Evolutionary conservation across 2,797 vertebrate genomes (phyloP).

Genomic region (Pantherophis vulpinus): DNA sequence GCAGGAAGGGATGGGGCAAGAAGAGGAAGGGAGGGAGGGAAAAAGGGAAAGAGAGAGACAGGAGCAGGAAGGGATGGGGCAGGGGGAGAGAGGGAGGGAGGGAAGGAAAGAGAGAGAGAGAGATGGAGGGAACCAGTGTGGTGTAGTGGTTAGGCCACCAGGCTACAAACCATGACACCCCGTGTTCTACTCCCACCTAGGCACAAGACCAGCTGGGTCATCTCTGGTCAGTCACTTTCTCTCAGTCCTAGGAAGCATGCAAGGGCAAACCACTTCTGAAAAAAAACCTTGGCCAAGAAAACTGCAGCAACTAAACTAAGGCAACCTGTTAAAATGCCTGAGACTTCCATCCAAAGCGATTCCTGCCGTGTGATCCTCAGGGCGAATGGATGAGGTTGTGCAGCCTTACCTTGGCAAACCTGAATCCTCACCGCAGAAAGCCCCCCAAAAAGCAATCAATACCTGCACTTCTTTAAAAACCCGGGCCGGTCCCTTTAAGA

Average conservation of each 20-base stretch:
- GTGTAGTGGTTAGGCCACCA: background rate
- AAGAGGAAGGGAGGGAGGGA: too few species aligned
- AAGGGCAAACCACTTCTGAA: background rate
- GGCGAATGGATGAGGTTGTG: background rate
- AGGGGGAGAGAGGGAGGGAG: background rate
- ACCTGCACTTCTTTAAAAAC: background rate
- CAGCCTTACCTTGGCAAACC: background rate
- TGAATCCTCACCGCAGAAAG: background rate
- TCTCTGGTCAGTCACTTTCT: background rate
- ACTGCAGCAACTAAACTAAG: background rate
- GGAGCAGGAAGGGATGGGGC: too few species aligned
- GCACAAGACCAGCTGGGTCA: background rate
- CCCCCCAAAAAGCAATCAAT: background rate
- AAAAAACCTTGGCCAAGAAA: background rate
- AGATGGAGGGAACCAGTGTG: background rate
- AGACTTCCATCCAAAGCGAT: background rate
- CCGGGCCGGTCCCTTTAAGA: conserved; percentile 34
- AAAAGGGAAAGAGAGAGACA: too few species aligned
- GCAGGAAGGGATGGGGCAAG: too few species aligned
- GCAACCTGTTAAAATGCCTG: background rate
- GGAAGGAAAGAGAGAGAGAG: background rate
- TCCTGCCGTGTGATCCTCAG: background rate
- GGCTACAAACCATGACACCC: background rate
- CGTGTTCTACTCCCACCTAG: background rate
- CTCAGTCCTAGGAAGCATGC: background rate